phyloP scores from a whole-genome alignment of 2,797 vertebrate genomes.

The Chelon labrosus region DNA sequence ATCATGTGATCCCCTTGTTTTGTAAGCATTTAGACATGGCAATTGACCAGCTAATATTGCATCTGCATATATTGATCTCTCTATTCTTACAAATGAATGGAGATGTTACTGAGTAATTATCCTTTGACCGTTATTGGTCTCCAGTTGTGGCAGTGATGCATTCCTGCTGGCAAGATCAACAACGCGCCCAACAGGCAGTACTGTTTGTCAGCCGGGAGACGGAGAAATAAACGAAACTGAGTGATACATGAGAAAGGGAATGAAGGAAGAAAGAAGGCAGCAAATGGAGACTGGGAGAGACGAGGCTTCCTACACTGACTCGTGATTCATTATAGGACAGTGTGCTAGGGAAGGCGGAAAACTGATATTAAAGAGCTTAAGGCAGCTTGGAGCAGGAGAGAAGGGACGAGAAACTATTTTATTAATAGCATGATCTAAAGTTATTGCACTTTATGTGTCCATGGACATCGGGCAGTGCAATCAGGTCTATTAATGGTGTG shows the following conservation, averaged over 20 bases:
- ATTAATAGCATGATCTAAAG: slow-evolving; percentile 82
- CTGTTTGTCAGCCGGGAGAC: slow-evolving; percentile 28
- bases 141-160: slow-evolving; percentile 38
- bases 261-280: slow-evolving; percentile 18
- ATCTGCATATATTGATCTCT: slow-evolving; percentile 66
- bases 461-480: slow-evolving; percentile 80
- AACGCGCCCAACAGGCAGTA: slow-evolving; percentile 39
- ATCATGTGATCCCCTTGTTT: slow-evolving; percentile 56
- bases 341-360: slow-evolving; percentile 61
- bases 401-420: slow-evolving; percentile 74
- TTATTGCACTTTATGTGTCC: slow-evolving; percentile 75
- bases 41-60: slow-evolving; percentile 61
- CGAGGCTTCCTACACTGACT: slow-evolving; percentile 48
- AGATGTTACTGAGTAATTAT: slow-evolving; percentile 59
- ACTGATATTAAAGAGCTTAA: slow-evolving; percentile 72
- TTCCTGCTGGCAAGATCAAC: slow-evolving; percentile 38
- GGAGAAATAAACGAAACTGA: slow-evolving; percentile 19
- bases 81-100: slow-evolving; percentile 54
- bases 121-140: slow-evolving; percentile 51
- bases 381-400: slow-evolving; percentile 53
- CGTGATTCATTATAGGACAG: slow-evolving; percentile 76
- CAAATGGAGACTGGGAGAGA: slow-evolving; percentile 24
- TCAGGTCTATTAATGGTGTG: slow-evolving; percentile 81
- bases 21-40: slow-evolving; percentile 65
- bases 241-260: slow-evolving; percentile 24